Evolutionary conservation across 92 coral and sea anemone species (phyloP).

Genomic region (Paramuricea clavata): DNA sequence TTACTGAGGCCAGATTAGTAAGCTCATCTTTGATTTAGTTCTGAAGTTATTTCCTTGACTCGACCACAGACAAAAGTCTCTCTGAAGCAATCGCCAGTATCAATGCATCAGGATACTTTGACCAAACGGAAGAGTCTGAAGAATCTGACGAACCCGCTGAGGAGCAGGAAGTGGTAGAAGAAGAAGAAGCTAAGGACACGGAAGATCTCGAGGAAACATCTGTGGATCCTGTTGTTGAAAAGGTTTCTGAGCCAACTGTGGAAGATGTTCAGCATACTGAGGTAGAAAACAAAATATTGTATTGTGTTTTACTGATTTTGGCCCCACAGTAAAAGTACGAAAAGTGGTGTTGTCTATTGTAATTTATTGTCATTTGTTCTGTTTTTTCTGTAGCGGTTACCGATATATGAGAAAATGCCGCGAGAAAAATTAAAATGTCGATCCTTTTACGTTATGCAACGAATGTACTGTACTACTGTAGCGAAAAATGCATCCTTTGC

Average conservation of each 20-base stretch:
- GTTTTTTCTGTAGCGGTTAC: no score
- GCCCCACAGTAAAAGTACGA: no score
- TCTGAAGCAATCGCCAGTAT: slow-evolving; percentile 78
- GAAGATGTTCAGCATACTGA: slow-evolving; percentile 11
- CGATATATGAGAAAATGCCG: no score
- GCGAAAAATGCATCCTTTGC: no score
- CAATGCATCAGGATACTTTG: slow-evolving; percentile 87
- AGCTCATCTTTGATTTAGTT: no score
- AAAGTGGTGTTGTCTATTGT: no score
- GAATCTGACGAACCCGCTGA: slow-evolving; percentile 67
- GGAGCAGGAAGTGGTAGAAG: slow-evolving; percentile 67
- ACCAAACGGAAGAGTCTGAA: slow-evolving; percentile 56
- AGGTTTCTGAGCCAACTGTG: slow-evolving; percentile 19
- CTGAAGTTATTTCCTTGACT: slow-evolving; percentile 77
- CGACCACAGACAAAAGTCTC: slow-evolving; percentile 75
- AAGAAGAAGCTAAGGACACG: slow-evolving; percentile 57
- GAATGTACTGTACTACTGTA: no score
- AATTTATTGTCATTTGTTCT: no score
- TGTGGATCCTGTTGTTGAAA: slow-evolving; percentile 57
- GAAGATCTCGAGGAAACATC: slow-evolving; percentile 35
- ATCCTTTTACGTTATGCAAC: no score
- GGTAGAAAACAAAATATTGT: slow-evolving; percentile 10
- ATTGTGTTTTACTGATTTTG: no score
- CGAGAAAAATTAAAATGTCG: no score
- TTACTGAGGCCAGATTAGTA: no score